Conservation (phyloP, 2,113 vertebrate genomes). For the Eptesicus fuscus region DNA sequence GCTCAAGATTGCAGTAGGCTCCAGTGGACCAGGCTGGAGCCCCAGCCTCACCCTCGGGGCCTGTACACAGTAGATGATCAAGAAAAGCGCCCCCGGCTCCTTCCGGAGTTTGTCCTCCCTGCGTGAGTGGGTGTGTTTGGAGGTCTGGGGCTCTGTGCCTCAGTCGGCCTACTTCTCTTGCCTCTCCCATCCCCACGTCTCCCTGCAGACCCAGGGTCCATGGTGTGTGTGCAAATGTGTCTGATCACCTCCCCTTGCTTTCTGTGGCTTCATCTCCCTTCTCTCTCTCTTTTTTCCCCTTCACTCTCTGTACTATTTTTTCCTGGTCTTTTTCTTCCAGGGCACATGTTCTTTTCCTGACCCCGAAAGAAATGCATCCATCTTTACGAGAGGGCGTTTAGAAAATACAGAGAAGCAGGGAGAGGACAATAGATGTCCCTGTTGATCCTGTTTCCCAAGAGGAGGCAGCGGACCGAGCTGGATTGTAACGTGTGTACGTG, state of each 20-base stretch:
- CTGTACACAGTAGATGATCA: neutral
- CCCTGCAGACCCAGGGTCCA: neutral
- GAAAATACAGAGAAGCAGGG: neutral
- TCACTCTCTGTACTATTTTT: neutral
- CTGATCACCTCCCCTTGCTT: neutral
- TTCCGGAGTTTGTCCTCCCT: neutral
- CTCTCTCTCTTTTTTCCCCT: neutral
- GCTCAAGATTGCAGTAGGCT: too few species aligned
- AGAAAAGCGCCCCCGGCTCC: neutral
- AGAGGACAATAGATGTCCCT: neutral
- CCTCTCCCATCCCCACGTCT: rapidly evolving
- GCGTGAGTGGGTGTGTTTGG: neutral
- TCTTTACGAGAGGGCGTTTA: neutral
- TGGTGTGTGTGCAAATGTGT: neutral
- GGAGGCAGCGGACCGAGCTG: rapidly evolving
- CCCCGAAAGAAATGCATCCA: neutral
- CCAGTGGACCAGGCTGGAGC: neutral
- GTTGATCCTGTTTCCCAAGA: neutral
- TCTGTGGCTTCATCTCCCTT: neutral
- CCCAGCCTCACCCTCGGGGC: neutral
- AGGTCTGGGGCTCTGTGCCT: neutral
- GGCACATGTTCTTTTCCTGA: neutral
- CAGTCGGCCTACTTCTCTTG: too few species aligned
- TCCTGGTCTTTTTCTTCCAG: neutral
- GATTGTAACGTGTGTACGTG: neutral